Evolutionary conservation across 92 coral and sea anemone genomes (phyloP).

Genomic region (Bergia puertoricense): DNA sequence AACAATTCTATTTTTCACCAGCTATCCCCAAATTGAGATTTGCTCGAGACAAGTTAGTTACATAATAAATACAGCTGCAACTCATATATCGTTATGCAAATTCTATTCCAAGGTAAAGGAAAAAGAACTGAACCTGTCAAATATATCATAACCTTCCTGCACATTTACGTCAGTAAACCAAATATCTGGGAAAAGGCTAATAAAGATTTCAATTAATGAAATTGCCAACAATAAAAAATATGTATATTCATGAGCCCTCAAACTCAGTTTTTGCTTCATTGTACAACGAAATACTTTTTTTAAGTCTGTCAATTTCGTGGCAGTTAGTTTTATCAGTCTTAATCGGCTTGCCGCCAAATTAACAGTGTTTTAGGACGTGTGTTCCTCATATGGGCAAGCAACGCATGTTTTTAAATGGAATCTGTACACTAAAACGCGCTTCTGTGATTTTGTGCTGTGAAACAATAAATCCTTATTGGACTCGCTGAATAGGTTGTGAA

Average conservation of each 20-base stretch:
- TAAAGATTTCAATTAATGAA: not conserved
- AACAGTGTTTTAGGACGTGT: not conserved
- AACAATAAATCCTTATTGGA: too few relatives aligned
- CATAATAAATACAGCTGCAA: not conserved
- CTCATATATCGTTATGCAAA: conserved; percentile 18
- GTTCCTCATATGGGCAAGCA: too few relatives aligned
- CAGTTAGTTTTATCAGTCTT: not conserved
- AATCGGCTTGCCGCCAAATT: not conserved
- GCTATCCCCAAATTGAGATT: not conserved
- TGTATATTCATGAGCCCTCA: too few relatives aligned
- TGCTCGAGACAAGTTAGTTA: not conserved
- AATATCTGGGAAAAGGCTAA: not conserved
- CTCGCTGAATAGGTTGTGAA: too few relatives aligned
- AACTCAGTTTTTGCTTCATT: not conserved
- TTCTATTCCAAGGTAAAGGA: not conserved
- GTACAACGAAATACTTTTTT: not conserved
- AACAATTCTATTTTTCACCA: not conserved
- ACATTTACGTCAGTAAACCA: not conserved
- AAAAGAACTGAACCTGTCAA: not conserved
- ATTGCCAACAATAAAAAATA: not conserved
- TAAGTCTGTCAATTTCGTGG: too few relatives aligned
- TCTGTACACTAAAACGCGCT: too few relatives aligned
- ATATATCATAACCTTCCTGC: not conserved
- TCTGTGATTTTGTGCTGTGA: too few relatives aligned
- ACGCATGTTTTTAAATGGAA: too few relatives aligned